Evolutionary conservation across 2,888 invertebrate species (phyloP).

Genomic region (Crioceris asparagi): DNA sequence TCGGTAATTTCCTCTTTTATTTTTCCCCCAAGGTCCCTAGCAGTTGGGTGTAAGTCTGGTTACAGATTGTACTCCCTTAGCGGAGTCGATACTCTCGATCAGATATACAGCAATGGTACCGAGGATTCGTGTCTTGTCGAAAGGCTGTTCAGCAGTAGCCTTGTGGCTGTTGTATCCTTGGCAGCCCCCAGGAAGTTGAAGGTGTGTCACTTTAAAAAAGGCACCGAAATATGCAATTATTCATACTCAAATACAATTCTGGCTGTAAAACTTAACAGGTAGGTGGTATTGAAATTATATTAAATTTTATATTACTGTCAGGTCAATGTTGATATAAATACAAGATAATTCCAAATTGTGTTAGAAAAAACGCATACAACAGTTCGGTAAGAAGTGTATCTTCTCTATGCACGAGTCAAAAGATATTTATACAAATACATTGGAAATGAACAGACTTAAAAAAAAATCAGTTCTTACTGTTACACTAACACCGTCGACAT

Average conservation of each 20-base stretch:
- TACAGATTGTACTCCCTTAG: constrained; percentile 82
- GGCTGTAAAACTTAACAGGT: constrained; percentile 90
- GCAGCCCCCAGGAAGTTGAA: constrained; percentile 83
- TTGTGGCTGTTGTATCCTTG: constrained; percentile 90
- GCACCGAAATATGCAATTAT: constrained; percentile 96
- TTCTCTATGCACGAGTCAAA: too few species aligned
- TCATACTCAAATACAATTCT: constrained; percentile 89
- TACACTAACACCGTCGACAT: too few species aligned
- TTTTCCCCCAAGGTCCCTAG: constrained; percentile 66
- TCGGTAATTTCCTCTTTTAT: too few species aligned
- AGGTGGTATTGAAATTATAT: constrained; percentile 30
- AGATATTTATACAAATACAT: too few species aligned
- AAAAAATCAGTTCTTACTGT: too few species aligned
- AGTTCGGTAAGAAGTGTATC: too few species aligned
- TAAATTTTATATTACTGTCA: too few species aligned
- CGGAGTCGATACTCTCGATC: constrained; percentile 74
- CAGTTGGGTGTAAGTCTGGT: constrained; percentile 84
- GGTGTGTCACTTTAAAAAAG: constrained; percentile 96
- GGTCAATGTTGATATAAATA: too few species aligned
- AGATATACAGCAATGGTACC: constrained; percentile 75
- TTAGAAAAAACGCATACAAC: too few species aligned
- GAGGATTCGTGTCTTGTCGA: constrained; percentile 89
- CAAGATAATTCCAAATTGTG: too few species aligned
- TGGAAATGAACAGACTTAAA: too few species aligned
- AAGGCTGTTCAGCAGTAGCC: constrained; percentile 90